phyloP scores from a whole-genome alignment of 1,140 invertebrate species.

The Colletes gigas region DNA sequence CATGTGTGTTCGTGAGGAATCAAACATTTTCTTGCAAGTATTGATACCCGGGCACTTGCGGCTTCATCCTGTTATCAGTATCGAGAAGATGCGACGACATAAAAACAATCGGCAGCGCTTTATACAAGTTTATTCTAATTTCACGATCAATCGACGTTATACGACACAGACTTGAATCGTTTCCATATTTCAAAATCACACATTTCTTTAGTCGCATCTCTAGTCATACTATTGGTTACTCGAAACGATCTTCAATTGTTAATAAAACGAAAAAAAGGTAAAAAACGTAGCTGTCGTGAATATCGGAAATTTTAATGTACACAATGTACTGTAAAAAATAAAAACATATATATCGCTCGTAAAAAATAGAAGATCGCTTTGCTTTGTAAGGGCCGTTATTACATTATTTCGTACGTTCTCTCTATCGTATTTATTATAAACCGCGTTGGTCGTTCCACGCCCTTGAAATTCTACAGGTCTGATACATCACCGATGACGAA shows the following conservation, averaged over 20 bases:
- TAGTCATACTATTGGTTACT: constrained; percentile 51
- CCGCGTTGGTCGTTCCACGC: constrained; percentile 37
- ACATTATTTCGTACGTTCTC: constrained; percentile 32
- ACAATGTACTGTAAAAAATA: constrained; percentile 13
- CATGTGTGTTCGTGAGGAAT: constrained; percentile 6
- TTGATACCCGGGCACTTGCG: not conserved
- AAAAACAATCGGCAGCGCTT: constrained; percentile 4
- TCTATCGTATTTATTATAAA: constrained; percentile 42
- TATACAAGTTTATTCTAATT: constrained; percentile 8
- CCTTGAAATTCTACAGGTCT: constrained; percentile 2
- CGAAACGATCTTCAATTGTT: constrained; percentile 55
- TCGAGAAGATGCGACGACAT: constrained; percentile 21
- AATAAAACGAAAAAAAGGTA: constrained; percentile 45
- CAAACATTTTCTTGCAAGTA: constrained; percentile 46
- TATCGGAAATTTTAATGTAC: constrained; percentile 20
- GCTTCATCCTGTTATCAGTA: not conserved
- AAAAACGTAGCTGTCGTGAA: constrained; percentile 36
- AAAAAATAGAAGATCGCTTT: constrained; percentile 40
- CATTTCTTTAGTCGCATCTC: constrained; percentile 35
- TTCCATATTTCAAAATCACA: constrained; percentile 45
- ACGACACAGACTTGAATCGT: constrained; percentile 51
- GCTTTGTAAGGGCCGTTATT: constrained; percentile 13
- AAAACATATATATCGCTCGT: constrained; percentile 56
- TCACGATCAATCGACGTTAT: constrained; percentile 24
- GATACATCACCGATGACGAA: not conserved